Evolutionary conservation across 2,113 vertebrate genomes (phyloP).

Genomic region (Thymallus thymallus): DNA sequence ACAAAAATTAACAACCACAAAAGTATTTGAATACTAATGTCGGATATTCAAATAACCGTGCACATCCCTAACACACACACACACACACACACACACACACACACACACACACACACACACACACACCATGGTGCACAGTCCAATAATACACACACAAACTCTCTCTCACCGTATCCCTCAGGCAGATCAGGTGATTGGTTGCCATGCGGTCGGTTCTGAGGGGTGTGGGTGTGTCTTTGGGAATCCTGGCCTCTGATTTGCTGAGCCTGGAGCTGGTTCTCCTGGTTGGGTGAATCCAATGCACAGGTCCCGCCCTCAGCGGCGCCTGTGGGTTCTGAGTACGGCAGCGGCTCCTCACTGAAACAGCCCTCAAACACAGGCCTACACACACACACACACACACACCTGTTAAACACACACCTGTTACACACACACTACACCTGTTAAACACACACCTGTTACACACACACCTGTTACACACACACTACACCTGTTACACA

Average conservation of each 20-base stretch:
- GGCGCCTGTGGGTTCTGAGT: conserved; percentile 86
- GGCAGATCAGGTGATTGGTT: conserved; percentile 94
- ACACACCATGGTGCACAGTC: too few species aligned
- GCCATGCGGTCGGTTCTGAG: conserved; percentile 90
- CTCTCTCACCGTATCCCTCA: conserved; percentile 90
- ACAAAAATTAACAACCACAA: too few species aligned
- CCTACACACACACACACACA: conserved; percentile 65
- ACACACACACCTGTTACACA: too few species aligned
- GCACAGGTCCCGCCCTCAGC: conserved; percentile 87
- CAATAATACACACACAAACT: not conserved
- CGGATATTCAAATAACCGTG: too few species aligned
- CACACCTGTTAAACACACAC: too few species aligned
- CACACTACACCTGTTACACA: too few species aligned
- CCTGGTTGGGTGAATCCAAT: conserved; percentile 88
- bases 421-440: too few species aligned
- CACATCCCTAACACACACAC: too few species aligned
- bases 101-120: not conserved
- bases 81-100: not conserved
- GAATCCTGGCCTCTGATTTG: conserved; percentile 86
- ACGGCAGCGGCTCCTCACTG: conserved; percentile 91
- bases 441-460: too few species aligned
- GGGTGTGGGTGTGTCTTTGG: conserved; percentile 84
- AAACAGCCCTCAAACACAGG: conserved; percentile 94
- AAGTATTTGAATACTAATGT: too few species aligned
- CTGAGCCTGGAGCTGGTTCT: conserved; percentile 86